Base-by-base conservation (phyloP, 2,797 vertebrate genomes). In the Catamblyrhynchus diadema region DNA sequence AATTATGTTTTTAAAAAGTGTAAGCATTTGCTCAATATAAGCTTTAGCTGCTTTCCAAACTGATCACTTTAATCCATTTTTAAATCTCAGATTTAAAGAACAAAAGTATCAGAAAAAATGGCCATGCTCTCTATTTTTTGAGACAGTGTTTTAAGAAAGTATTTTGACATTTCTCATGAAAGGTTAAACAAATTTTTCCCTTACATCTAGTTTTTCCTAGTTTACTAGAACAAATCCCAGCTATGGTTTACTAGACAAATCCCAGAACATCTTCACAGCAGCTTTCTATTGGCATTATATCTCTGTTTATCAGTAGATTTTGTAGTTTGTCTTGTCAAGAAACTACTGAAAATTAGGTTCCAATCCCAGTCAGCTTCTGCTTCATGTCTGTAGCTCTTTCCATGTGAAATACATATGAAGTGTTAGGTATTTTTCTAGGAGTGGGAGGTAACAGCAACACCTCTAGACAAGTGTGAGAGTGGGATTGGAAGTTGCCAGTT, bases 21-120 rank as follows among this genome's bases (percentile, higher is more conserved):
- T 32, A 20, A 77, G 5, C 16, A 53, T 75, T 78, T 90, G 9
- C 20, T 45, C 48, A 59, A 5, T 19, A 19, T 33, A n/a, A 75
- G 9, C 25, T 54, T 60, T 64, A 78, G 23, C 51, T 20, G 14
- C 45, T 73, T 81, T 79, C 42, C 47, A 92, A 93, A 77, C 25
- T 11, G 75, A 88, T 94, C 67, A 67, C 32, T 96, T 95, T 41
- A 78, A 54, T 70, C 74, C 50, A n/a, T 62, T 91, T 93, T 86
- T 60, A 93, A 73, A 83, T 81, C 53, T 77, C 61, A 83, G 45
- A 71, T 53, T 65, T 65, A 71, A 78, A 41, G 21, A 64, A 70
- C 59, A 79, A 77, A 91, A 78, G 21, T 51, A 27, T 24, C 61
- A 66, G 21, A 62, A 94, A 92, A 80, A 71, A 59, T 14, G 15